A percentile compares a stretch with the other conserved stretches of the same genome.
phyloP scores from a whole-genome alignment of 2,888 invertebrate species.

The Cepaea hortensis region DNA sequence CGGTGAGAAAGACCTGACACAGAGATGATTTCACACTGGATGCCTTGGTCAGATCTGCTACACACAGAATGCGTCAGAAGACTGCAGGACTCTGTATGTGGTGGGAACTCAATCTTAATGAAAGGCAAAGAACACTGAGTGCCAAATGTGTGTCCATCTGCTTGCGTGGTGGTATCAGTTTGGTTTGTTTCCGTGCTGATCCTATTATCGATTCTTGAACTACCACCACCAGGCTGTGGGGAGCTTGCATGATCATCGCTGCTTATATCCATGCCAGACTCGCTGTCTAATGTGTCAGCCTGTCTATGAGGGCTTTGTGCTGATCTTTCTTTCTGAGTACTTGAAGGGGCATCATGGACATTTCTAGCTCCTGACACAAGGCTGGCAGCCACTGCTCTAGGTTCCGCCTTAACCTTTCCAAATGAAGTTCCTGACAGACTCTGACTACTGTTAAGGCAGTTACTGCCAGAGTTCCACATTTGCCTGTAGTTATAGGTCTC shows the following conservation, averaged over 20 bases:
- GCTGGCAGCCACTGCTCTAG: conserved; percentile 37
- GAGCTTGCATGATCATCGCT: conserved; percentile 52
- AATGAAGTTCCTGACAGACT: conserved; percentile 37
- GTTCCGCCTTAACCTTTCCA: conserved; percentile 66
- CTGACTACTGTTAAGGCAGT: conserved; percentile 23
- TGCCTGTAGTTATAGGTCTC: conserved; percentile 42
- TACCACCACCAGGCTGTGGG: conserved; percentile 36
- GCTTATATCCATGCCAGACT: conserved; percentile 46
- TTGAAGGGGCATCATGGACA: conserved; percentile 34
- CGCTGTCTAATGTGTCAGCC: conserved; percentile 47
- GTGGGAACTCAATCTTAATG: conserved; percentile 62
- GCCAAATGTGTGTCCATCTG: conserved; percentile 57
- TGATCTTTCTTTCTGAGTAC: conserved; percentile 39
- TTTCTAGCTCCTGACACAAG: conserved; percentile 24
- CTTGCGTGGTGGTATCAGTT: conserved; percentile 54
- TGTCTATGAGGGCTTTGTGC: conserved; percentile 46
- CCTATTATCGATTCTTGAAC: conserved; percentile 2
- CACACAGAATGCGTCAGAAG: background rate
- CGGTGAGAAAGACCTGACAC: conserved; percentile 50
- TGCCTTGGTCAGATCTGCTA: conserved; percentile 59
- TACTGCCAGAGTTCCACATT: conserved; percentile 40
- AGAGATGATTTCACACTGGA: conserved; percentile 67
- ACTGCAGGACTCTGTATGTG: conserved; percentile 34
- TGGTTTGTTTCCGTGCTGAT: conserved; percentile 38
- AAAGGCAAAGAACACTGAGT: conserved; percentile 65